Conservation (phyloP, 1,140 invertebrate species). For the Pentalonia nigronervosa region DNA sequence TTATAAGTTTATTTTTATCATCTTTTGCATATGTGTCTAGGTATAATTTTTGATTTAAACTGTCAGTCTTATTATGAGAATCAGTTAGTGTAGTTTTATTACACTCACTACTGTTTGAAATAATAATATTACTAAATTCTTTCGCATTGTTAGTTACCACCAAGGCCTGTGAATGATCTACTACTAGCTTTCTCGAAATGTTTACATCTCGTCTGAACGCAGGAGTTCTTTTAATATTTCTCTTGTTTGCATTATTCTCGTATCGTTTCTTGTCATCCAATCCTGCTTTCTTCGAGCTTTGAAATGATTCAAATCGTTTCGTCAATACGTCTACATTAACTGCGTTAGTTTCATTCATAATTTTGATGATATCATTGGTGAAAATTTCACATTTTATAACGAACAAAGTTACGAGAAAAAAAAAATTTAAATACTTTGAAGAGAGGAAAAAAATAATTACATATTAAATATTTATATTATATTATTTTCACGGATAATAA, state of each 20-base stretch:
- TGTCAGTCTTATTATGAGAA: constrained; percentile 30
- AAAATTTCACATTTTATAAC: constrained; percentile 38
- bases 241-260: constrained; percentile 40
- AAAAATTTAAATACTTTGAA: background rate
- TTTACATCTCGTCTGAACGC: constrained; percentile 58
- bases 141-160: constrained; percentile 31
- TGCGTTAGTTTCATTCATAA: constrained; percentile 37
- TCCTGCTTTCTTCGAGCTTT: background rate
- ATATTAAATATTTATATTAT: too few species aligned
- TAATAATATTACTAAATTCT: constrained; percentile 4
- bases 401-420: background rate
- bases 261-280: background rate
- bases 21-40: background rate
- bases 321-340: constrained; percentile 36
- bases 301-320: constrained; percentile 41
- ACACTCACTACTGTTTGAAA: background rate
- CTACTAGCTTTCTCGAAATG: constrained; percentile 17
- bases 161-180: background rate
- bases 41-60: constrained; percentile 5
- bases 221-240: constrained; percentile 64
- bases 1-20: background rate
- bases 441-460: background rate
- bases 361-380: background rate
- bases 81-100: background rate
- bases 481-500: background rate